Conservation (phyloP, 2,797 vertebrate species). For the Rhincodon typus region DNA sequence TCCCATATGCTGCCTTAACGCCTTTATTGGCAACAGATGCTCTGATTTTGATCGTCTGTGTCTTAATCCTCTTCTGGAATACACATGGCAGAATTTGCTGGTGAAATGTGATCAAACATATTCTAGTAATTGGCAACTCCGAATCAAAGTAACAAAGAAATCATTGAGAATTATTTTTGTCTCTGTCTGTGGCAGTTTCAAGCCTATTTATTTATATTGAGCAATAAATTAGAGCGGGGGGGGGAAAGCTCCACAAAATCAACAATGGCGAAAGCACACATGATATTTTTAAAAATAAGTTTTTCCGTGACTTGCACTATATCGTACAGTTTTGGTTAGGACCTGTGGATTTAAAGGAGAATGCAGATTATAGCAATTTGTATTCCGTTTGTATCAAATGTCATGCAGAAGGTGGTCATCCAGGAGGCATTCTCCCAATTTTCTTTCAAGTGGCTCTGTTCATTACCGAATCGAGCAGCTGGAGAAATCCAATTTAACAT, state of each 20-base stretch:
- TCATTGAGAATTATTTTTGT: not conserved
- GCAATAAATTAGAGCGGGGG: not conserved
- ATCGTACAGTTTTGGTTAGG: not conserved
- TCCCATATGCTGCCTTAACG: no score
- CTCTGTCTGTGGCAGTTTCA: not conserved
- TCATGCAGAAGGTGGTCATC: not conserved
- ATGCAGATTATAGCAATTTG: not conserved
- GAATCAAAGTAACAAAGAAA: not conserved
- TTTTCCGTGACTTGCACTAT: not conserved
- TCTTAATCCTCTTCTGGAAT: not conserved
- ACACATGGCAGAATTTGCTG: no score
- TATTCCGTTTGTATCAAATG: not conserved
- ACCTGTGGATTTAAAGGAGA: not conserved
- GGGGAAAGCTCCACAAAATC: not conserved
- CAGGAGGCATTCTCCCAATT: not conserved
- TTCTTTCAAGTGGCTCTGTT: not conserved
- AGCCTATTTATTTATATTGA: not conserved
- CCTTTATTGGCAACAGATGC: not conserved
- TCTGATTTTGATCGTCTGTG: not conserved
- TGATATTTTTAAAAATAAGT: not conserved
- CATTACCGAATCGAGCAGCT: not conserved
- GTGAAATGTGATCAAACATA: no score
- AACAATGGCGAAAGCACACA: not conserved
- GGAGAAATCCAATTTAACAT: not conserved
- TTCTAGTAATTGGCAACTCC: no score